Conservation (phyloP, 2,113 vertebrate genomes). For the Entelurus aequoreus region DNA sequence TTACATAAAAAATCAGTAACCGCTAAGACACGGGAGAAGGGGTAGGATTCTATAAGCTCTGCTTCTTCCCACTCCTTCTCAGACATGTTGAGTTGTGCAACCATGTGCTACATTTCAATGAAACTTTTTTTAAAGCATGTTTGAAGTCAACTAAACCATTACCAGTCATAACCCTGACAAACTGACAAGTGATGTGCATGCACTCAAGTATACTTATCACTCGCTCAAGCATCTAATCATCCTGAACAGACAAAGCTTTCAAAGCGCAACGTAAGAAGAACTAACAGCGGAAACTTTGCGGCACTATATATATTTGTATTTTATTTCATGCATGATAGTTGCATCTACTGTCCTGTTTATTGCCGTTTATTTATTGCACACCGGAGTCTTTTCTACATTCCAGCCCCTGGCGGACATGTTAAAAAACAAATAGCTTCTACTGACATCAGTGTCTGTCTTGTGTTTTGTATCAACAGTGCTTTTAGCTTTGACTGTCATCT, state of each 20-base stretch:
- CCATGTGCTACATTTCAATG: not conserved
- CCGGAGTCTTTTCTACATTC: constrained; percentile 25
- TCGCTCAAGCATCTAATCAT: constrained; percentile 22
- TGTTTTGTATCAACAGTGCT: constrained; percentile 27
- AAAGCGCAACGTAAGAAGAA: constrained; percentile 64
- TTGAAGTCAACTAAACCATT: not conserved
- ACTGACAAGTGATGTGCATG: constrained; percentile 2
- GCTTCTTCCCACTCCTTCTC: too few species aligned
- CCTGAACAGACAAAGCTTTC: constrained; percentile 60
- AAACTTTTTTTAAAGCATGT: not conserved
- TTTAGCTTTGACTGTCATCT: constrained; percentile 40
- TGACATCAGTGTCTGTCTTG: constrained; percentile 39
- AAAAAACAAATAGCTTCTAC: constrained; percentile 30
- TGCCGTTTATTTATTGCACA: constrained; percentile 70
- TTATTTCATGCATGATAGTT: constrained; percentile 28
- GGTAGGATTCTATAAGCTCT: too few species aligned
- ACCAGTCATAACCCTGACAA: constrained; percentile 2
- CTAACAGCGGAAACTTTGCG: constrained; percentile 47
- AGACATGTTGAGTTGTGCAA: not conserved
- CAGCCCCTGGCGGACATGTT: constrained; percentile 17
- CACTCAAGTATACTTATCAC: not conserved
- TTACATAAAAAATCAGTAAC: not conserved
- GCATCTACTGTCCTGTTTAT: constrained; percentile 27
- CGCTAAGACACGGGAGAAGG: too few species aligned
- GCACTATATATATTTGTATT: constrained; percentile 14